Percentiles rank a stretch among this genome's conserved stretches.
These are phyloP conservation scores for Piprites chloris DNA, from an alignment of 2,113 vertebrate species.

Conservation along the genomic window DNA sequence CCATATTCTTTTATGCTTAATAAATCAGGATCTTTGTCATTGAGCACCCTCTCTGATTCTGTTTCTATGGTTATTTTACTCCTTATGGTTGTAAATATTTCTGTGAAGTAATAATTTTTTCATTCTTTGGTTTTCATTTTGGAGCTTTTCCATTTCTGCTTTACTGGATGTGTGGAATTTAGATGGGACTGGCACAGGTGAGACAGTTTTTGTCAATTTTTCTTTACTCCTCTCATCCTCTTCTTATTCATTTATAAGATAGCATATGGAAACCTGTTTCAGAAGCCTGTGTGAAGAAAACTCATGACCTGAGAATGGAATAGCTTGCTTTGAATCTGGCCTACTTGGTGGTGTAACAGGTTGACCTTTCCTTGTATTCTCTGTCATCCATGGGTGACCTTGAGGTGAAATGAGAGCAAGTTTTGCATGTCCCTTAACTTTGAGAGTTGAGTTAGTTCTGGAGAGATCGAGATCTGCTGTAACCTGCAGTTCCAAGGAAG, in stretches of 20 bases:
- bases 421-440: background rate
- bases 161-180: background rate
- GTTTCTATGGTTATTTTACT: background rate
- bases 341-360: background rate
- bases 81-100: background rate
- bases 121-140: background rate
- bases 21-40: background rate
- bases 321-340: background rate
- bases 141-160: background rate
- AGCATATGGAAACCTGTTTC: background rate
- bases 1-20: background rate
- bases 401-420: background rate
- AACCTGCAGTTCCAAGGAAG: background rate
- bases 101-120: background rate
- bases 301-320: background rate
- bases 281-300: background rate
- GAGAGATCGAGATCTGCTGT: background rate
- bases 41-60: background rate
- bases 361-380: background rate
- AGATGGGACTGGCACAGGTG: background rate
- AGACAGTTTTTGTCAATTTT: background rate
- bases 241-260: background rate
- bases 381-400: rapidly evolving
- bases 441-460: background rate
- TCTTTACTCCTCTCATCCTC: background rate